A percentile compares a stretch with the other conserved stretches of the same genome.
Evolutionary conservation across 2,797 vertebrate species (phyloP).

Genomic region (Gymnopithys bicolor): DNA sequence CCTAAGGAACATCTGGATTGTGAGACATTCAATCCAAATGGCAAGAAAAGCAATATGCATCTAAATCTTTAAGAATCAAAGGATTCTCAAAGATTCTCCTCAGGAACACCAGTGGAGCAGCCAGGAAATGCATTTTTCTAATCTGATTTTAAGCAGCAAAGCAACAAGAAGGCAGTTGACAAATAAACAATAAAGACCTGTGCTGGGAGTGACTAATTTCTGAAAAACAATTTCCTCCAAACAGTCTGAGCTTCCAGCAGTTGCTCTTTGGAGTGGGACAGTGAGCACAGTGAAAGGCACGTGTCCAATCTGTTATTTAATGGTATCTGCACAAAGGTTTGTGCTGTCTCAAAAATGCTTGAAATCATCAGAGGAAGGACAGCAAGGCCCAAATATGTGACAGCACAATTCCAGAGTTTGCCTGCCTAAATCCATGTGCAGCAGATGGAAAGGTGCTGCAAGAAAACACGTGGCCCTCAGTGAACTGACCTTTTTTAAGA

Average conservation of each 20-base stretch:
- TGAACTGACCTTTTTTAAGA: neutral
- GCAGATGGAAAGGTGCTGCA: neutral
- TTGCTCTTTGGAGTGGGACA: neutral
- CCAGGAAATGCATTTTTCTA: neutral
- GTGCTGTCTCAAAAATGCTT: neutral
- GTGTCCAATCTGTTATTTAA: neutral
- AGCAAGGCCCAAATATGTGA: neutral
- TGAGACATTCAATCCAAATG: neutral
- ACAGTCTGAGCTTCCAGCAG: neutral
- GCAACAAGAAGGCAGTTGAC: neutral
- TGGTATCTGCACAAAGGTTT: neutral
- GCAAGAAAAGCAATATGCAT: neutral
- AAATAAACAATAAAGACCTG: neutral
- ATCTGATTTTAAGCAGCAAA: neutral
- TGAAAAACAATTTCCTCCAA: neutral
- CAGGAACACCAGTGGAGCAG: neutral
- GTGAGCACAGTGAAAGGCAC: neutral
- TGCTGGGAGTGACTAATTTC: neutral
- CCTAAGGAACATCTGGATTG: neutral
- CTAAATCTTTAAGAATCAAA: neutral
- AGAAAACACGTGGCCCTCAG: neutral
- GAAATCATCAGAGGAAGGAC: neutral
- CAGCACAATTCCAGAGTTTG: neutral
- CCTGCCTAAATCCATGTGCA: neutral
- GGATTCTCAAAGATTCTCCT: neutral